Percentiles rank a stretch among this genome's conserved stretches.
phyloP scores from a whole-genome alignment of 2,113 vertebrate species.

The Lipophrys pholis region DNA sequence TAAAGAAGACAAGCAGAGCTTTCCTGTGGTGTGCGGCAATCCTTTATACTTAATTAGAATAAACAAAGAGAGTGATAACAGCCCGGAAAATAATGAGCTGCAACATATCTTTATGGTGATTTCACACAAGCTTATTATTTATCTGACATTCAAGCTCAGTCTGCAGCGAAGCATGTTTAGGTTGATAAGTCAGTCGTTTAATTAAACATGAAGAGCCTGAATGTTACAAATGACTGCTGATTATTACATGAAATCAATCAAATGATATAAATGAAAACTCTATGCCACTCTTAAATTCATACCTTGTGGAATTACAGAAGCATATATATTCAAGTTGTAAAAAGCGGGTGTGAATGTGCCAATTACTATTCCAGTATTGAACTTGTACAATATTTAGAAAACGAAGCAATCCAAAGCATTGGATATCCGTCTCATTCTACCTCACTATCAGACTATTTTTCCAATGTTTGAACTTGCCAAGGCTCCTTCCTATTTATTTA shows the following conservation, averaged over 20 bases:
- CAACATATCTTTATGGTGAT: too few relatives aligned
- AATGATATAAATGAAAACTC: neutral
- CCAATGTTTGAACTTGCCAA: neutral
- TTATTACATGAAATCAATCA: neutral
- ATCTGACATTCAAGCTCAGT: neutral
- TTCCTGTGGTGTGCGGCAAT: too few relatives aligned
- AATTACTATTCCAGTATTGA: neutral
- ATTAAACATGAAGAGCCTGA: neutral
- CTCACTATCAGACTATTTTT: neutral
- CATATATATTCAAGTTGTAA: neutral
- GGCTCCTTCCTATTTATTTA: conserved; percentile 22
- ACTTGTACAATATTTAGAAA: neutral
- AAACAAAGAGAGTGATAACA: too few relatives aligned
- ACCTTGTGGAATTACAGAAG: neutral
- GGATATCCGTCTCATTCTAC: neutral
- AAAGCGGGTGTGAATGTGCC: neutral
- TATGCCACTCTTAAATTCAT: too few relatives aligned
- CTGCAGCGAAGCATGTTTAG: conserved; percentile 6
- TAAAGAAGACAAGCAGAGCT: too few relatives aligned
- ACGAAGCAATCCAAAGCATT: neutral
- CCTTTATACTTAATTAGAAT: too few relatives aligned
- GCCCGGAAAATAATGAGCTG: too few relatives aligned
- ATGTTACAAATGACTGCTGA: neutral
- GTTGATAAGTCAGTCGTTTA: neutral
- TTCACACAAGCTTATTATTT: neutral